Base-by-base conservation (phyloP, 2,888 invertebrate species). In the Ernsta delagoae region DNA sequence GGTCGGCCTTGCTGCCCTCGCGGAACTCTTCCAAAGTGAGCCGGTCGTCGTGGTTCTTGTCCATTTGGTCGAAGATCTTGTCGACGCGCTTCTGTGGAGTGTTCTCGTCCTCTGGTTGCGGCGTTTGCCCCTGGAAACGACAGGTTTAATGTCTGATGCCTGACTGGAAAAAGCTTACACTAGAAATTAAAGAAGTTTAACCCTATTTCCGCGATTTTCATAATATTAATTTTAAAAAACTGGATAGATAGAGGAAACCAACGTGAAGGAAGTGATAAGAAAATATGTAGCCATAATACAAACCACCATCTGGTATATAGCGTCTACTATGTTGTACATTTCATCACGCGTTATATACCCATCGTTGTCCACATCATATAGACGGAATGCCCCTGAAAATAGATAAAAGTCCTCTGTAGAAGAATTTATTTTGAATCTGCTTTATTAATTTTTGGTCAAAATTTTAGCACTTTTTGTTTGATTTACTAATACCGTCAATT, bases 61-160 rank as follows among this genome's bases (percentile, higher is more conserved):
- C 99, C 98, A 99, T 98, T 88, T 99, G 98, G 90, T 98, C 98
- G 94, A 99, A 99, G 86, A 99, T 99, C 92, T 98, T 98, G 94
- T 99, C 99, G 74, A 99, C 99, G 84, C 99, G 95, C 88, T 98
- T 98, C 89, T 99, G 98, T 12, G 98, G 98, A 74, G 98, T 98
- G 87, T 98, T 98, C 83, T 98, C 98, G 83, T 98, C 98, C 82
- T 98, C 98, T 36, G 97, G 95, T 77, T 96, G 96, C 62, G 98
- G 97, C 75, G 97, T 97, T 86, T 98, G 98, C 24, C 98, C 98
- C 98, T 98, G 92, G n/a, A 91, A 85, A 50, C 41, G n/a, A 57
- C 36, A 36, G 5, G 36, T 36, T 36, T 36, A 36, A 36, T 36
- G 36, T 5, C 36, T 36, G 5, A 36, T 36, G 5, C 3, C 36